Conservation (phyloP, 2,888 invertebrate species). For the Proisotoma minuta region DNA sequence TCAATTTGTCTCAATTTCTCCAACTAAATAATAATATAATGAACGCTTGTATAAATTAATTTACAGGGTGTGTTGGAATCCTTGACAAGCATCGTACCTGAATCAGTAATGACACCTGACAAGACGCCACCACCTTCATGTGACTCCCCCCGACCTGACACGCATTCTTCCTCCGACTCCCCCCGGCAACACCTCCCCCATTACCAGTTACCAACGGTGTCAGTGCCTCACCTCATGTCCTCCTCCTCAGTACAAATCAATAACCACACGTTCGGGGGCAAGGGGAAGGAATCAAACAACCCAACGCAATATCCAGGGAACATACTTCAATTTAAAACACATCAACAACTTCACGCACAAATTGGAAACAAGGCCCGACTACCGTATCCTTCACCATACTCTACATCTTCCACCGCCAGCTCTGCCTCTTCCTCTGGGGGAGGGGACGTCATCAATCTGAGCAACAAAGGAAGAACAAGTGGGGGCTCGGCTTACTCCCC, state of each 20-base stretch:
- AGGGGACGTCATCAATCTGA: constrained; percentile 37
- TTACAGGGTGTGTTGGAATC: constrained; percentile 47
- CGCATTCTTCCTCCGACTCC: constrained; percentile 30
- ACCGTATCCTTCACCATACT: constrained; percentile 44
- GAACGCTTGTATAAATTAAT: neutral
- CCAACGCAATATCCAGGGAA: constrained; percentile 30
- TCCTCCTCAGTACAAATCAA: constrained; percentile 47
- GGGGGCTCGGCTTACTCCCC: constrained; percentile 31
- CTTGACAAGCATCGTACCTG: constrained; percentile 48
- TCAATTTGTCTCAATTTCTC: too few relatives aligned
- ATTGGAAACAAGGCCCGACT: constrained; percentile 37
- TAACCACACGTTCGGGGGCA: constrained; percentile 37
- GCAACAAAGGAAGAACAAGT: constrained; percentile 38
- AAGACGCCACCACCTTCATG: constrained; percentile 42
- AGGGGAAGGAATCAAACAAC: constrained; percentile 36
- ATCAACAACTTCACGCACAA: constrained; percentile 41
- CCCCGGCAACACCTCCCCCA: constrained; percentile 40
- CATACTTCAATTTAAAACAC: constrained; percentile 37
- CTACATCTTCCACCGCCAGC: constrained; percentile 27
- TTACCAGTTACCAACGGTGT: constrained; percentile 39
- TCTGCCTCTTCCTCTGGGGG: constrained; percentile 39
- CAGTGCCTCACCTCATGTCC: constrained; percentile 45
- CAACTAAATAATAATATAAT: neutral
- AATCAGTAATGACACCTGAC: constrained; percentile 42
- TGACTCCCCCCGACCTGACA: constrained; percentile 41